Percentiles rank a stretch among this genome's conserved stretches.
Conservation (phyloP, 2,888 invertebrate genomes). For the Drosophila colorata region DNA sequence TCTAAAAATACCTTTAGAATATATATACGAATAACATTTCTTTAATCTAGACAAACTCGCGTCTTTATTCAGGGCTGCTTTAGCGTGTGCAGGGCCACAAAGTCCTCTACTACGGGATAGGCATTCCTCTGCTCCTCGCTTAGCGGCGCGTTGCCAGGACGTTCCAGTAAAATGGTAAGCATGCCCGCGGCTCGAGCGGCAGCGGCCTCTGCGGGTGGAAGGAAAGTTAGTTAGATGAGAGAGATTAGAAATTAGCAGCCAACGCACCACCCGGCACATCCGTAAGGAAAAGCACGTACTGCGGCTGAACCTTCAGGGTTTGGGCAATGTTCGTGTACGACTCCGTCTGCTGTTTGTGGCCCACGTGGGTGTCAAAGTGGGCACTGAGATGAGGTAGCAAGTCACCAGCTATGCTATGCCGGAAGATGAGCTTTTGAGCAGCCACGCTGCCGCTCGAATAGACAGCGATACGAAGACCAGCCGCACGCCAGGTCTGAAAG, state of each 20-base stretch:
- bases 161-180: slow-evolving; percentile 89
- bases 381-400: slow-evolving; percentile 90
- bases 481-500: slow-evolving; percentile 90
- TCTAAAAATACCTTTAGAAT: slow-evolving; percentile 37
- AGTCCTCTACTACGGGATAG: slow-evolving; percentile 88
- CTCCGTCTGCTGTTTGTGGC: slow-evolving; percentile 90
- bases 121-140: slow-evolving; percentile 87
- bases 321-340: slow-evolving; percentile 93
- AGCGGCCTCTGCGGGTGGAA: slow-evolving; percentile 89
- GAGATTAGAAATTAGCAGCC: background rate
- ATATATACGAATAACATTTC: slow-evolving; percentile 7
- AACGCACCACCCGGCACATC: slow-evolving; percentile 93
- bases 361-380: slow-evolving; percentile 95
- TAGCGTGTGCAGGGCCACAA: slow-evolving; percentile 80
- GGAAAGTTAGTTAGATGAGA: background rate
- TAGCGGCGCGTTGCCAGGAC: slow-evolving; percentile 92
- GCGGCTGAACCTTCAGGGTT: slow-evolving; percentile 88
- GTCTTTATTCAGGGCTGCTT: slow-evolving; percentile 32
- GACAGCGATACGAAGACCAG: slow-evolving; percentile 90
- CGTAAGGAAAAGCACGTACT: slow-evolving; percentile 93
- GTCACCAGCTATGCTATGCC: slow-evolving; percentile 91
- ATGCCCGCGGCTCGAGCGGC: slow-evolving; percentile 92
- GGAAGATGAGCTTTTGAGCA: slow-evolving; percentile 95
- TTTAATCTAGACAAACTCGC: background rate
- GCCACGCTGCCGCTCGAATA: slow-evolving; percentile 97